Evolutionary conservation across 2,797 vertebrate genomes (phyloP).

Genomic region (Girardinus metallicus): DNA sequence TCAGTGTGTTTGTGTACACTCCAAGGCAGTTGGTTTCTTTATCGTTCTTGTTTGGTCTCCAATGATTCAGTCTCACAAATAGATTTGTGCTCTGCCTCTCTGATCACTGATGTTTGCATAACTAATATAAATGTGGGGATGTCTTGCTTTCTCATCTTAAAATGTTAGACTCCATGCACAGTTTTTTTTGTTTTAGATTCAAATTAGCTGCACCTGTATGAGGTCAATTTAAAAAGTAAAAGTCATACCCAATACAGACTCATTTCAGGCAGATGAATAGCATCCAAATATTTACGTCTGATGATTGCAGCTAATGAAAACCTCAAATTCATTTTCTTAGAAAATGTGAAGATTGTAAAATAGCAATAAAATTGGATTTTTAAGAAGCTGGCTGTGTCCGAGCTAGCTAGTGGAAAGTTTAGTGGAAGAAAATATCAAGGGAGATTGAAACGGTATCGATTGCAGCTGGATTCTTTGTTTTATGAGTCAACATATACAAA

Average conservation of each 20-base stretch:
- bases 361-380: background rate
- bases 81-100: slow-evolving; percentile 14
- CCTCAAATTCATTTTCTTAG: background rate
- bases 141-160: slow-evolving; percentile 61
- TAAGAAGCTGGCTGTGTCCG: background rate
- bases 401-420: background rate
- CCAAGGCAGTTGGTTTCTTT: slow-evolving; percentile 8
- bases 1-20: slow-evolving; percentile 1
- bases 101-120: slow-evolving; percentile 48
- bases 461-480: background rate
- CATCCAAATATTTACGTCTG: background rate
- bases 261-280: background rate
- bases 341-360: background rate
- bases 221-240: background rate
- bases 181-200: slow-evolving; percentile 51
- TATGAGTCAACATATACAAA: background rate
- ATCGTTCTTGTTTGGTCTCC: slow-evolving; percentile 22
- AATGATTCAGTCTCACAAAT: slow-evolving; percentile 29
- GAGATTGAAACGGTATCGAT: background rate
- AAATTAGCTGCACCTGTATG: slow-evolving; percentile 64
- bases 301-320: background rate
- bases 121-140: slow-evolving; percentile 46
- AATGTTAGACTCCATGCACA: slow-evolving; percentile 68
- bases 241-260: background rate
- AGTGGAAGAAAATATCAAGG: background rate